Percentiles rank a stretch among this genome's conserved stretches.
Conservation (phyloP, 2,797 vertebrate species). For the Acanthis flammea region DNA sequence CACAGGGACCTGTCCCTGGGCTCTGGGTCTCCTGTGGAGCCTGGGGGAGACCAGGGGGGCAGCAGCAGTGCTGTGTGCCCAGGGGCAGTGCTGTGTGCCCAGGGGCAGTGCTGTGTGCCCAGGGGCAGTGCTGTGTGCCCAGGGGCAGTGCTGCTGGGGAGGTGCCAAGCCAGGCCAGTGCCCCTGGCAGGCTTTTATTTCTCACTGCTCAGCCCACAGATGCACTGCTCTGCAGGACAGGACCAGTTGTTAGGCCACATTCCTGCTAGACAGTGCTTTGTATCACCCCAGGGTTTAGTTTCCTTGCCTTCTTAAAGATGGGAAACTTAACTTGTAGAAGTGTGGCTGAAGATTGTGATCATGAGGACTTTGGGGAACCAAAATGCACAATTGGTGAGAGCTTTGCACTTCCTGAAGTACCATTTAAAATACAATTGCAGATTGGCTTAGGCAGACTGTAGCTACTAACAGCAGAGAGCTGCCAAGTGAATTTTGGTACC, state of each 20-base stretch:
- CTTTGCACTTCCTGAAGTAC: not conserved
- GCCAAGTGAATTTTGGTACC: not conserved
- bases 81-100: too few relatives aligned
- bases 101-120: too few relatives aligned
- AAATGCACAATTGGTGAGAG: not conserved
- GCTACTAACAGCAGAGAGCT: not conserved
- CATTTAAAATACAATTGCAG: not conserved
- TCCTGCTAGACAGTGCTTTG: not conserved
- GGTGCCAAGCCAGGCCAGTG: not conserved
- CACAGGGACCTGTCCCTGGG: not conserved
- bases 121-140: too few relatives aligned
- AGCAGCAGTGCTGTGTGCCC: too few relatives aligned
- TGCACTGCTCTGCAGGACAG: not conserved
- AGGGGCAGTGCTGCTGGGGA: not conserved
- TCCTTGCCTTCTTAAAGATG: not conserved
- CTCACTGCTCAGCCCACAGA: not conserved
- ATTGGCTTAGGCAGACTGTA: not conserved
- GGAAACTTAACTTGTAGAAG: not conserved
- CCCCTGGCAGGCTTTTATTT: too few relatives aligned
- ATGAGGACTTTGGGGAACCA: fast-evolving
- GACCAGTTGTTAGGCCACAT: fast-evolving
- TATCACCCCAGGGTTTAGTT: not conserved
- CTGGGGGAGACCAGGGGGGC: not conserved
- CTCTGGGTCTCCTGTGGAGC: not conserved
- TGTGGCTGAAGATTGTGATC: not conserved